Evolutionary conservation across 2,797 vertebrate species (phyloP).

Genomic region (Ctenopoma multispine): DNA sequence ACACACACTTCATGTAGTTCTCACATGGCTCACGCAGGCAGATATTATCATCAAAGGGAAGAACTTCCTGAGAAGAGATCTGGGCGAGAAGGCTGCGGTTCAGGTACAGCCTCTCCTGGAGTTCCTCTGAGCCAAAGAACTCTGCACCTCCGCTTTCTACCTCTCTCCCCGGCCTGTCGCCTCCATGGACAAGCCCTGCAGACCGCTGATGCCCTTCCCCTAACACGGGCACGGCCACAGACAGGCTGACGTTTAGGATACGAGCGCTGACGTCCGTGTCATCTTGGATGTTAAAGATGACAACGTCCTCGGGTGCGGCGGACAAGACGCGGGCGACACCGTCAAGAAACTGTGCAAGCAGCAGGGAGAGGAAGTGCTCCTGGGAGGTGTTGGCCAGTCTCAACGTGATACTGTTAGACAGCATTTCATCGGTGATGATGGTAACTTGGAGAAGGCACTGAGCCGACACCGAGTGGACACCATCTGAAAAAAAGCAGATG

Average conservation of each 20-base stretch:
- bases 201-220: conserved; percentile 58
- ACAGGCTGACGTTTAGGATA: conserved; percentile 96
- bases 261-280: conserved; percentile 91
- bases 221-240: conserved; percentile 80
- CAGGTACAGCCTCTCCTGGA: conserved; percentile 95
- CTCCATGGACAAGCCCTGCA: conserved; percentile 72
- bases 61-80: conserved; percentile 91
- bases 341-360: conserved; percentile 91
- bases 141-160: conserved; percentile 60
- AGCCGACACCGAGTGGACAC: conserved; percentile 90
- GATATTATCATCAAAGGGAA: conserved; percentile 98
- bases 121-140: conserved; percentile 93
- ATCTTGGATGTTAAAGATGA: conserved; percentile 94
- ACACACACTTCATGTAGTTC: conserved; percentile 99
- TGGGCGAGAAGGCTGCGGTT: conserved; percentile 92
- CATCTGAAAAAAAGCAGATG: conserved; percentile 82
- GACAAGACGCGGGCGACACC: conserved; percentile 92
- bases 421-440: conserved; percentile 96
- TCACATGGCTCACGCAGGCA: conserved; percentile 96
- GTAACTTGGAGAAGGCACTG: conserved; percentile 94
- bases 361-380: conserved; percentile 92
- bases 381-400: conserved; percentile 94
- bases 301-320: conserved; percentile 87
- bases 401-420: conserved; percentile 96
- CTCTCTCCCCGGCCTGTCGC: conserved; percentile 67